Evolutionary conservation across 1,140 invertebrate genomes (phyloP), one percentile per base, ranked within the genome.

Genomic region (Macrosteles quadrilineatus): DNA sequence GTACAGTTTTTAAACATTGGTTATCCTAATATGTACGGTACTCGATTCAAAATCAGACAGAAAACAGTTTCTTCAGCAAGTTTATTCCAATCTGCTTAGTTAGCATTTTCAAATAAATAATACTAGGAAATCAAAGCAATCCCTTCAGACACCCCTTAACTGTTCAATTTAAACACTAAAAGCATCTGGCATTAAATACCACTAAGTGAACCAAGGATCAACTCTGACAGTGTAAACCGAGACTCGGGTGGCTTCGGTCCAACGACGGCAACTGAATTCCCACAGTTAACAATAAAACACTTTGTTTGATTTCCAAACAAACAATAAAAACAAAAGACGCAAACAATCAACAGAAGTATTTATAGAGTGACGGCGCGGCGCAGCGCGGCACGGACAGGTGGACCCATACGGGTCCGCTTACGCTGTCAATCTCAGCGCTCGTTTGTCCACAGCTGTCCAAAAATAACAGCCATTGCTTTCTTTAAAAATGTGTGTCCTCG

Each of bases 231-330:
- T 59, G 55, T 59, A 59, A 59, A 59, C 55, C 25, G 55, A 59
- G 14, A 21, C 55, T 23, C 3, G 55, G 55, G 55, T 59, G 55
- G 55, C 55, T 27, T n/a, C 21, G 4, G 21, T 59, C 55, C 55
- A 59, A 59, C 55, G 25, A 59, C 55, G 23, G 55, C 6, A 59
- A 59, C 25, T 59, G 23, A 30, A 59, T 59, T 59, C 55, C 55
- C 55, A 59, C 55, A 59, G 55, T 59, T 59, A 59, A 59, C 55
- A 29, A 59, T 59, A 59, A 59, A 59, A 59, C 55, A 59, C 55
- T 59, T 59, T 59, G 55, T 59, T 59, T 59, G 55, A 59, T 23
- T 59, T 59, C 55, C 55, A 59, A 59, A 59, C 55, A 59, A 59
- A 59, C 23, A 59, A 59, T 59, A 59, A 59, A 59, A 59, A 59